Percentiles rank a stretch among this genome's conserved stretches.
phyloP scores from a whole-genome alignment of 2,888 invertebrate genomes.

The Pyrocoelia pectoralis region DNA sequence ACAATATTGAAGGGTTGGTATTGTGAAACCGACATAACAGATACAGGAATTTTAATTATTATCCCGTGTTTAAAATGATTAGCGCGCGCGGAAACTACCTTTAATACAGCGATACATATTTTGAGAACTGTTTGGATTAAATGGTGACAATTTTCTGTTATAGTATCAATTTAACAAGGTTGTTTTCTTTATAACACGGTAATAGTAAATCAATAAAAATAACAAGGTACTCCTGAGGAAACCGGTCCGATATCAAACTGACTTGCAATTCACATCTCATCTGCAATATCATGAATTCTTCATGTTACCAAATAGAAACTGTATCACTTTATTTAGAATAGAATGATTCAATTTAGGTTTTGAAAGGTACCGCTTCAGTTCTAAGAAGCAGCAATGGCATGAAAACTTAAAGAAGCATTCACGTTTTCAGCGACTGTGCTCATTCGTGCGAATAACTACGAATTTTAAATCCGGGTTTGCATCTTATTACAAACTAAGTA shows the following conservation, averaged over 20 bases:
- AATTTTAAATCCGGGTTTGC: constrained; percentile 10
- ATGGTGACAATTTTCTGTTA: constrained; percentile 2
- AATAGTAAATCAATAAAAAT: constrained; percentile 30
- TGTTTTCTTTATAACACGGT: constrained; percentile 8
- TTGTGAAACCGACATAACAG: constrained; percentile 11
- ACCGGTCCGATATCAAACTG: constrained; percentile 47
- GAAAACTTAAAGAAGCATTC: constrained; percentile 10
- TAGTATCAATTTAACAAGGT: constrained; percentile 6
- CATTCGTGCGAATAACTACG: constrained; percentile 9
- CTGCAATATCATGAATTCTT: constrained; percentile 56
- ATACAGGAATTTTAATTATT: constrained; percentile 24
- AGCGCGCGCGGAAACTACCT: too few relatives aligned
- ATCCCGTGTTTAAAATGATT: constrained; percentile 1
- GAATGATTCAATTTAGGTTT: constrained; percentile 46
- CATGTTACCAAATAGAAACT: constrained; percentile 50
- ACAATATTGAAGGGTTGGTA: constrained; percentile 21
- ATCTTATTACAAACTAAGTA: constrained; percentile 7
- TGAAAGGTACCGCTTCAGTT: constrained; percentile 8
- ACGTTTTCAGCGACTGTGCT: constrained; percentile 1
- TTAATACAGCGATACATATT: background rate
- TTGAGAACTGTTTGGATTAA: background rate
- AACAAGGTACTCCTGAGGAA: constrained; percentile 39
- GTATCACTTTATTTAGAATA: constrained; percentile 49
- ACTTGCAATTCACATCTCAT: constrained; percentile 55
- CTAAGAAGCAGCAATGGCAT: constrained; percentile 8